These are phyloP conservation scores for Cisticola juncidis DNA, from an alignment of 2,113 vertebrate genomes.

Conservation along the genomic window DNA sequence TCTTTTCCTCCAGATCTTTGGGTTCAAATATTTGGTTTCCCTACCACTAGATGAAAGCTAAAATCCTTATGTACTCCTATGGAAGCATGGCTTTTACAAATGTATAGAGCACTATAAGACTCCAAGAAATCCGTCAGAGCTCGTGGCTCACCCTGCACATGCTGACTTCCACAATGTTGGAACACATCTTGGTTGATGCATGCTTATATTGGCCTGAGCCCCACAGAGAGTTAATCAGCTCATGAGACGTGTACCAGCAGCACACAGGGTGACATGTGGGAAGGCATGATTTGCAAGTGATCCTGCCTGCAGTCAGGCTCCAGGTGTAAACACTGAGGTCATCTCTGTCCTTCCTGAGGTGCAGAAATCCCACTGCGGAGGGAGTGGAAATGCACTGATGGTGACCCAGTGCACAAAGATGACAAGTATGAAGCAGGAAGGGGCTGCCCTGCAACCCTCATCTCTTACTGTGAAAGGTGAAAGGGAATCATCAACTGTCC, in stretches of 20 bases:
- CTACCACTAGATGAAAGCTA: not conserved
- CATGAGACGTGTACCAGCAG: not conserved
- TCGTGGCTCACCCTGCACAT: fast-evolving
- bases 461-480: not conserved
- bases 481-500: not conserved
- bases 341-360: not conserved
- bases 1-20: not conserved
- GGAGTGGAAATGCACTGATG: not conserved
- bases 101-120: not conserved
- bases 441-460: not conserved
- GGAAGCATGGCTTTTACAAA: not conserved
- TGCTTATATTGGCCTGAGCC: not conserved
- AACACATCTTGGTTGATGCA: not conserved
- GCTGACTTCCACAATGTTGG: not conserved
- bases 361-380: not conserved
- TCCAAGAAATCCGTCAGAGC: not conserved
- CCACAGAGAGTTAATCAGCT: not conserved
- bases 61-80: not conserved
- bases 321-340: not conserved
- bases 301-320: not conserved
- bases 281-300: not conserved
- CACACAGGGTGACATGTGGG: not conserved
- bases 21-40: not conserved
- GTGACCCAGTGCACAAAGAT: not conserved
- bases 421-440: not conserved